phyloP scores from a whole-genome alignment of 2,113 vertebrate species.

The Tetrax tetrax region DNA sequence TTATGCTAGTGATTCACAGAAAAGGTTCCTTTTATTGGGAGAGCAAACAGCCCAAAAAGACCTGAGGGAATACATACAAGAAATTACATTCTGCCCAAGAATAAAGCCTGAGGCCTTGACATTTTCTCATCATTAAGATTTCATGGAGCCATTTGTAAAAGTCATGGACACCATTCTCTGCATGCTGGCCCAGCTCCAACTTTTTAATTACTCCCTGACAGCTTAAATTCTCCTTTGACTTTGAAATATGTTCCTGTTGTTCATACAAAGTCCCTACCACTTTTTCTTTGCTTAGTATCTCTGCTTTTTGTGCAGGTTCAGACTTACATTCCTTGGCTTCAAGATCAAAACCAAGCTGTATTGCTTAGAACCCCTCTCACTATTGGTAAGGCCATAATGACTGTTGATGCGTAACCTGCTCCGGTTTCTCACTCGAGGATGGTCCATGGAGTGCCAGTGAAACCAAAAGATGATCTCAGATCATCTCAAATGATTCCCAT shows the following conservation, averaged over 20 bases:
- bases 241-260: neutral
- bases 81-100: neutral
- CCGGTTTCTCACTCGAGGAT: neutral
- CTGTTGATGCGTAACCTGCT: neutral
- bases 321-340: neutral
- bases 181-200: neutral
- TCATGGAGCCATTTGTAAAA: slow-evolving; percentile 15
- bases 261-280: neutral
- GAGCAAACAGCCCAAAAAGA: neutral
- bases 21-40: neutral
- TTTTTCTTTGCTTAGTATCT: neutral
- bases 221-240: neutral
- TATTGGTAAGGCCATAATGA: neutral
- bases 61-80: neutral
- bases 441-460: neutral
- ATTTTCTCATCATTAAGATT: slow-evolving; percentile 41
- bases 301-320: neutral
- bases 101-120: neutral
- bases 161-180: neutral
- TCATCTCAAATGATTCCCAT: neutral
- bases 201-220: neutral
- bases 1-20: neutral
- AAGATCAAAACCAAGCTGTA: neutral
- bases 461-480: neutral
- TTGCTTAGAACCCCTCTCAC: neutral